Evolutionary conservation across 2,797 vertebrate genomes (phyloP).

Genomic region (Gila robusta): DNA sequence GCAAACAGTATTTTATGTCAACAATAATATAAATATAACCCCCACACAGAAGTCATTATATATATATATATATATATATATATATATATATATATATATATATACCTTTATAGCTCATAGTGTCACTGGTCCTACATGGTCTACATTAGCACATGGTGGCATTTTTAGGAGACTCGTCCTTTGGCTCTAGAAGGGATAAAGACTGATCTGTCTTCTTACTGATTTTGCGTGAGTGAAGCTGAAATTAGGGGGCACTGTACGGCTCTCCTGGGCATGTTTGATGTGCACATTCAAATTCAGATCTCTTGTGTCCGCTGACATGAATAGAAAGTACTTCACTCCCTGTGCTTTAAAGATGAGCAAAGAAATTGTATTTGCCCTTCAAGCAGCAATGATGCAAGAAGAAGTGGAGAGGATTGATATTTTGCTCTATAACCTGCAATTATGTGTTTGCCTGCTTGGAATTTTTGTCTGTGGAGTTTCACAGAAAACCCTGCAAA

Average conservation of each 20-base stretch:
- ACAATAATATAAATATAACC: too few relatives aligned
- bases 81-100: too few relatives aligned
- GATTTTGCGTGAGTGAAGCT: slow-evolving; percentile 48
- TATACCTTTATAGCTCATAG: too few relatives aligned
- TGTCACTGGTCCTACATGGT: neutral
- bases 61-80: too few relatives aligned
- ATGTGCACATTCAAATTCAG: slow-evolving; percentile 47
- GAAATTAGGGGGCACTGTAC: slow-evolving; percentile 25
- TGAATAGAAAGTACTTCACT: slow-evolving; percentile 29
- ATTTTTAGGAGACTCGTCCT: slow-evolving; percentile 3
- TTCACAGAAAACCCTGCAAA: neutral
- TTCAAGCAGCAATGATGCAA: slow-evolving; percentile 46
- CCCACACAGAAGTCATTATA: too few relatives aligned
- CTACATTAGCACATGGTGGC: neutral
- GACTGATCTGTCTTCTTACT: slow-evolving; percentile 38
- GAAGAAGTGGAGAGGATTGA: slow-evolving; percentile 17
- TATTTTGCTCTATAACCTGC: slow-evolving; percentile 29
- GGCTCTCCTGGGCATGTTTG: slow-evolving; percentile 49
- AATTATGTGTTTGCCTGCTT: neutral
- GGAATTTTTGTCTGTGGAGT: neutral
- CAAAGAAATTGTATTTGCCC: slow-evolving; percentile 50
- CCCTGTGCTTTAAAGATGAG: slow-evolving; percentile 45
- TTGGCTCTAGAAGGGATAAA: slow-evolving; percentile 22
- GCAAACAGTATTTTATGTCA: too few relatives aligned
- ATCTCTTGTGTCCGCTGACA: slow-evolving; percentile 43